A percentile compares a stretch with the other conserved stretches of the same genome.
These are phyloP conservation scores for Numida meleagris DNA, from an alignment of 2,113 vertebrate species.

Conservation along the genomic window DNA sequence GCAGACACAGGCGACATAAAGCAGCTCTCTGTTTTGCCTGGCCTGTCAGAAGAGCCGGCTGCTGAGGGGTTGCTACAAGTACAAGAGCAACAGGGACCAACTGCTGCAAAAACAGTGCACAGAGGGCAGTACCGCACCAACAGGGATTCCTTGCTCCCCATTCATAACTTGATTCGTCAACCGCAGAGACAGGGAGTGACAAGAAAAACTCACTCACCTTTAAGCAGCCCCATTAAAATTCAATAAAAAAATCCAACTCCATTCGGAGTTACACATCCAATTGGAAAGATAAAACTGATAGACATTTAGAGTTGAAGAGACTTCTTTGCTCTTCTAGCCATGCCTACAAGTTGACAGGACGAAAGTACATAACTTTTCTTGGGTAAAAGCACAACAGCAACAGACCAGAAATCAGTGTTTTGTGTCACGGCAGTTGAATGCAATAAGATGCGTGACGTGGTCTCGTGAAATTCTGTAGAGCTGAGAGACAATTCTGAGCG, in stretches of 20 bases:
- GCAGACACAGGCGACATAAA: too few species aligned
- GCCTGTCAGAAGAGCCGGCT: too few species aligned
- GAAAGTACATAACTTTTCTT: background rate
- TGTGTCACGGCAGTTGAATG: background rate
- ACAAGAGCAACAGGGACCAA: too few species aligned
- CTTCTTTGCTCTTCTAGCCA: background rate
- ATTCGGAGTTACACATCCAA: background rate
- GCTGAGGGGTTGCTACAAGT: too few species aligned
- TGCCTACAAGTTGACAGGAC: background rate
- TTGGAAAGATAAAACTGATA: background rate
- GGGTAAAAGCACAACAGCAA: slow-evolving; percentile 16
- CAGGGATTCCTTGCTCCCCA: too few species aligned
- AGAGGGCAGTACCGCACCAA: too few species aligned
- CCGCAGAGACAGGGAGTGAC: too few species aligned
- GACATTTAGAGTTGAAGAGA: background rate
- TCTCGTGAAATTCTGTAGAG: slow-evolving; percentile 26
- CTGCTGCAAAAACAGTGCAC: too few species aligned
- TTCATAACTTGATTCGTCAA: too few species aligned
- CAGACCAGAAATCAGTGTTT: slow-evolving; percentile 13
- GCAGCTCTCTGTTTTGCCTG: too few species aligned
- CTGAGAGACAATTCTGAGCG: slow-evolving; percentile 25
- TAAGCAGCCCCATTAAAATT: too few species aligned
- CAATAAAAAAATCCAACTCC: background rate
- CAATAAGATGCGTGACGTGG: background rate
- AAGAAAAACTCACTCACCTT: too few species aligned